Conservation (phyloP, 2,797 vertebrate species). For the Xiphorhynchus erythropygius region DNA sequence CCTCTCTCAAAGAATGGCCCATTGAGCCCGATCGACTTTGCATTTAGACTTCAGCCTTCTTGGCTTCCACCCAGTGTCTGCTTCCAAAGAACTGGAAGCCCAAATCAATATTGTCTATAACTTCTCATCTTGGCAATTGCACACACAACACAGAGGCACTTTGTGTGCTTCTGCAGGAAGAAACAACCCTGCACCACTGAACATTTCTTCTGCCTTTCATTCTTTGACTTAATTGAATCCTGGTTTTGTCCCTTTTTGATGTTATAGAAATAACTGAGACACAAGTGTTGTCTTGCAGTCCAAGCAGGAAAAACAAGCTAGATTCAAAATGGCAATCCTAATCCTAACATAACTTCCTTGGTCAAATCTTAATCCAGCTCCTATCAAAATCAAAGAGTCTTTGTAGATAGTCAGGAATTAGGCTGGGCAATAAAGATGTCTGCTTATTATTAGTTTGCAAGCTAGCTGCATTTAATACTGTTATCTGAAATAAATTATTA, state of each 20-base stretch:
- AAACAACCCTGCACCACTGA: constrained; percentile 1
- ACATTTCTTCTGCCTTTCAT: constrained; percentile 12
- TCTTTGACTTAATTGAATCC: constrained; percentile 21
- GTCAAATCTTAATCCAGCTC: background rate
- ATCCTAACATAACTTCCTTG: background rate
- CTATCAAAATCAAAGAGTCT: background rate
- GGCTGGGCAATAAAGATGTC: background rate
- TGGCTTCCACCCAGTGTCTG: constrained; percentile 30
- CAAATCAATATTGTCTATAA: constrained; percentile 47
- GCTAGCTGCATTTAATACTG: background rate
- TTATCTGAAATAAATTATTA: background rate
- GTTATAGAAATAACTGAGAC: background rate
- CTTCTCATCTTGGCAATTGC: constrained; percentile 27
- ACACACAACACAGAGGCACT: constrained; percentile 6
- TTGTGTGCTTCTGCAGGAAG: constrained; percentile 16
- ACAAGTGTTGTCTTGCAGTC: background rate
- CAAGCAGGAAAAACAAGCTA: background rate
- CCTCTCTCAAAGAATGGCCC: background rate
- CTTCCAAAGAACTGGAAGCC: constrained; percentile 29
- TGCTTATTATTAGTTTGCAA: background rate
- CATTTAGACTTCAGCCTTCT: constrained; percentile 13
- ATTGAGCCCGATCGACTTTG: background rate
- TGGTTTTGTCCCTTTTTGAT: constrained; percentile 35
- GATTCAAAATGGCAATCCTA: background rate
- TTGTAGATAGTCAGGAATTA: background rate